Evolutionary conservation across 2,797 vertebrate species (phyloP), one percentile per base, ranked within the genome.

Genomic region (Molossus molossus): DNA sequence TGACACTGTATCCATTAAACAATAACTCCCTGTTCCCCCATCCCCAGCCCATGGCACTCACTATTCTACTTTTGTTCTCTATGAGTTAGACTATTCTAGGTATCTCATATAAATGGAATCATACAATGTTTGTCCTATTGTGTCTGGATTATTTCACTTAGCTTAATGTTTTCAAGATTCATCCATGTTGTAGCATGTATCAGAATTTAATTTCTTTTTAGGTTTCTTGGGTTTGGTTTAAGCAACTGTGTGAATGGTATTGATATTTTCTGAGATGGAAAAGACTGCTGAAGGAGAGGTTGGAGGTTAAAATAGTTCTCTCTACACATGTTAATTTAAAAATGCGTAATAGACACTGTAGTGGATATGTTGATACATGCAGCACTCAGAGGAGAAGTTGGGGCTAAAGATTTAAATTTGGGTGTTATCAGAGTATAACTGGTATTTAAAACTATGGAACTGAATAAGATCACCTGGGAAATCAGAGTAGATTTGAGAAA

Each of bases 61-160:
- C 40, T 64, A 87, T 12, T 82, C 29, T 91, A 25, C 79, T 95
- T 90, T 67, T 4, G 29, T 53, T 83, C 25, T 87, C 12, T 87
- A 9, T 72, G 50, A 72, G 77, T 89, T 73, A 86, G 53, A 69
- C 48, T 87, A 23, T 67, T 91, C 23, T 85, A 67, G 20, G 9
- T 86, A 73, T 29, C 33, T 62, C 10, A 27, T 62, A 8, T 60
- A 69, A 80, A 5, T 87, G 55, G 29, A 91, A 57, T 87, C 48
- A 60, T 84, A 86, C 29, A 64, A 17, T 75, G 40, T 76, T 93
- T 95, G 40, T 40, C 27, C 13, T 69, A 58, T 94, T 84, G 17
- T 94, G 33, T 67, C 50, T 94, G 80, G 20, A 18, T 87, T 87
- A 27, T 90, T 95, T 96, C n/a, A 85, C 29, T 90, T 91, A 77